These are phyloP conservation scores for Remorina albescens DNA, from an alignment of 2,797 vertebrate species.

Conservation along the genomic window DNA sequence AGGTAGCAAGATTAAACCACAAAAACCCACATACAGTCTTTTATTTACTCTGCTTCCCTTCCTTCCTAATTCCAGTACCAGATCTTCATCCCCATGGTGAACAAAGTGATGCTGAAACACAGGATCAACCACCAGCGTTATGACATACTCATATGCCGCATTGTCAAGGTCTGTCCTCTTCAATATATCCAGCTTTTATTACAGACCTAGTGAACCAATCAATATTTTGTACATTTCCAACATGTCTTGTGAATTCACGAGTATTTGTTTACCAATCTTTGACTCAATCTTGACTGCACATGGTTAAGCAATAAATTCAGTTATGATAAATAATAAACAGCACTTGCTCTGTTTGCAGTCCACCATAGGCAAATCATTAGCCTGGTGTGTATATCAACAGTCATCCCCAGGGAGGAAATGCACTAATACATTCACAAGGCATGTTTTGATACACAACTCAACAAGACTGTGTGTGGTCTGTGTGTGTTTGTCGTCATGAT, in stretches of 20 bases:
- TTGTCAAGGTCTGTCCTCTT: constrained; percentile 90
- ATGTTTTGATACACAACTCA: constrained; percentile 47
- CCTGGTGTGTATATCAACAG: constrained; percentile 61
- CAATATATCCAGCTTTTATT: neutral
- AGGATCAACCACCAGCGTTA: constrained; percentile 97
- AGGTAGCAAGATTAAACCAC: constrained; percentile 46
- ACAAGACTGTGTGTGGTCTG: constrained; percentile 58
- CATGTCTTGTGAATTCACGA: constrained; percentile 11
- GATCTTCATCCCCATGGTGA: constrained; percentile 99
- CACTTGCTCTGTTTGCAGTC: constrained; percentile 7
- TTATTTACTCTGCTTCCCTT: constrained; percentile 47
- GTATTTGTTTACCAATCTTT: neutral
- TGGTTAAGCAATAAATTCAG: constrained; percentile 25
- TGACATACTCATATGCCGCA: constrained; percentile 97
- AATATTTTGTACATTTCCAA: neutral
- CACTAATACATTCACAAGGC: constrained; percentile 43
- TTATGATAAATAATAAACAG: constrained; percentile 50
- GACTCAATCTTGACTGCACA: too few species aligned
- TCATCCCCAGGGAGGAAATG: constrained; percentile 51
- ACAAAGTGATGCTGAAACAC: constrained; percentile 97
- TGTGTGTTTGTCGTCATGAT: constrained; percentile 52
- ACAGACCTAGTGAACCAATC: constrained; percentile 5
- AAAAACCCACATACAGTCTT: constrained; percentile 48
- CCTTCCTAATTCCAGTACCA: constrained; percentile 89
- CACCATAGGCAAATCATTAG: constrained; percentile 44